These are phyloP conservation scores for Poecile atricapillus DNA, from an alignment of 2,113 vertebrate species.

Conservation along the genomic window DNA sequence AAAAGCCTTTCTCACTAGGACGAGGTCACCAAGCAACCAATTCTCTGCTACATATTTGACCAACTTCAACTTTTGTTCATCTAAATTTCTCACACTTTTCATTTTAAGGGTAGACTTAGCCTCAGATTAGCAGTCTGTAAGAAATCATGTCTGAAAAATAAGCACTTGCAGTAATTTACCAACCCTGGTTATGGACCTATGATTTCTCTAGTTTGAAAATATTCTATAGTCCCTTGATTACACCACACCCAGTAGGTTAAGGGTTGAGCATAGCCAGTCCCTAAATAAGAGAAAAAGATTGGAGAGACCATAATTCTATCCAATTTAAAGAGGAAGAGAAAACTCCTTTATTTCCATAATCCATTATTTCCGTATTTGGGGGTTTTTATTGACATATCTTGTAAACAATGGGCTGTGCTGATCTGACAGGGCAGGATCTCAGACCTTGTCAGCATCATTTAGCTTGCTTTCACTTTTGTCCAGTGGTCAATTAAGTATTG, in stretches of 20 bases:
- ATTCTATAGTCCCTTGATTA: neutral
- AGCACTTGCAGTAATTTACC: neutral
- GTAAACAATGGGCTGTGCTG: neutral
- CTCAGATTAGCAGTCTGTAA: neutral
- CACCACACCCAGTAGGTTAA: neutral
- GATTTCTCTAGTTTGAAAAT: neutral
- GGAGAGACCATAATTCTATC: neutral
- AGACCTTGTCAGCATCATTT: neutral
- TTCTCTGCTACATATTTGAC: neutral
- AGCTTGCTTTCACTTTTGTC: neutral
- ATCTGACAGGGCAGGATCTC: neutral
- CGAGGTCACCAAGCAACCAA: neutral
- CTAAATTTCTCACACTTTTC: neutral
- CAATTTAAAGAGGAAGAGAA: neutral
- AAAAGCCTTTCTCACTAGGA: neutral
- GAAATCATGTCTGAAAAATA: neutral
- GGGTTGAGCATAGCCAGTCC: neutral
- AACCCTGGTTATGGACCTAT: neutral
- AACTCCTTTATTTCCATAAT: neutral
- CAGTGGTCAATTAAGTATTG: neutral
- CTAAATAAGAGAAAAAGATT: neutral
- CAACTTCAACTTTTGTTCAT: neutral
- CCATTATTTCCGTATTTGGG: neutral
- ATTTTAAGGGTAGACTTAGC: neutral
- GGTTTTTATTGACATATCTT: neutral